Base-by-base conservation (phyloP, 2,888 invertebrate genomes). In the Miltochrista miniata region DNA sequence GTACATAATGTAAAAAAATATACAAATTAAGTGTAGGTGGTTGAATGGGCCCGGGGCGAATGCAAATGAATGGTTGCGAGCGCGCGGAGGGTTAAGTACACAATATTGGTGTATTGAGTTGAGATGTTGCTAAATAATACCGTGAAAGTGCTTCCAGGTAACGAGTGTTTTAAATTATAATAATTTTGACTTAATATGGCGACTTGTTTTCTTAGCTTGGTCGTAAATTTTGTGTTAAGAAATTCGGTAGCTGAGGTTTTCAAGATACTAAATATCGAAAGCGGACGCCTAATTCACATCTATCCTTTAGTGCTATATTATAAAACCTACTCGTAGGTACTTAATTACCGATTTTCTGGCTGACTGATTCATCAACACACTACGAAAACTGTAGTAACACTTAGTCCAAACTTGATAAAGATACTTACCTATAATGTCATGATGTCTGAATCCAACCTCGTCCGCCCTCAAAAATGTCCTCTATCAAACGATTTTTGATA, bases 11-110 rank as follows among this genome's bases (percentile, higher is more conserved):
- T 81, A 79, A 83, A 78, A 37, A 82, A 79, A 85, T 86, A 81
- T 83, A 87, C 83, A 87, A 89, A 86, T 85, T 82, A 88, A 85
- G 85, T 85, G 87, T 85, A 78, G 86, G 82, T 72, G 81, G 78
- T 56, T 87, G 83, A 87, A 89, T 85, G 72, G 83, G 73, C 76
- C 72, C 62, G 57, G 65, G 65, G 70, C 74, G 70, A 57, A 73
- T 69, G 75, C 68, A 75, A 78, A 81, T 86, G 85, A 83, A 84
- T 77, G 75, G 71, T 50, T 60, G 47, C 58, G 61, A 48, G 53
- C 51, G 56, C 56, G 55, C 44, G 50, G 70, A 79, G 81, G 81
- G 81, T 81, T 83, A 75, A 74, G 76, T 61, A 69, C 66, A 75
- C 70, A 75, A 74, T 76, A 71, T 74, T 68, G 68, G 65, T 49